Percentiles rank a stretch among this genome's conserved stretches.
Evolutionary conservation across 2,797 vertebrate genomes (phyloP).

Genomic region (Anguilla megastoma): DNA sequence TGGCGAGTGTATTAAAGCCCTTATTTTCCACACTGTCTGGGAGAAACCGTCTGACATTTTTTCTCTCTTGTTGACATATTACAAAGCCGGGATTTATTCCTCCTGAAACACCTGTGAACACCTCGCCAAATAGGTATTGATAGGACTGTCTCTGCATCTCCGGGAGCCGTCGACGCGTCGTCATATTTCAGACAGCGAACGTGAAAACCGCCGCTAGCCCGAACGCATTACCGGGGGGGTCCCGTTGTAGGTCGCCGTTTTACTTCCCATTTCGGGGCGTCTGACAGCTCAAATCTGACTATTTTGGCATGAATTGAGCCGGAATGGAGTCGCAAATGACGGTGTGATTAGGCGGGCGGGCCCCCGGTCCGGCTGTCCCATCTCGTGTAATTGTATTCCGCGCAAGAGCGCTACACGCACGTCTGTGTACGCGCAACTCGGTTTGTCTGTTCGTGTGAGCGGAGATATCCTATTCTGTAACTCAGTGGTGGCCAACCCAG

Average conservation of each 20-base stretch:
- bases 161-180: not conserved
- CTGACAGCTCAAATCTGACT: not conserved
- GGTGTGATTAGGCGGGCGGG: not conserved
- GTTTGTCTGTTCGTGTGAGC: not conserved
- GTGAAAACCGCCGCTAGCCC: not conserved
- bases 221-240: not conserved
- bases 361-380: not conserved
- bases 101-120: not conserved
- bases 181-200: not conserved
- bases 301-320: not conserved
- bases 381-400: not conserved
- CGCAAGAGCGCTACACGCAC: not conserved
- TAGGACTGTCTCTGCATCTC: not conserved
- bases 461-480: not conserved
- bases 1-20: not conserved
- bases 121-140: constrained; percentile 8
- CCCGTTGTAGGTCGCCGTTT: not conserved
- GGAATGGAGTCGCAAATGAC: not conserved
- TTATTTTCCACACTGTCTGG: not conserved
- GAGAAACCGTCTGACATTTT: not conserved
- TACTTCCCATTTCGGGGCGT: not conserved
- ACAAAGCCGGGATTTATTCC: not conserved
- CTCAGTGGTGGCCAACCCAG: too few species aligned
- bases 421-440: not conserved
- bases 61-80: not conserved